A percentile compares a stretch with the other conserved stretches of the same genome.
Conservation (phyloP, 2,888 invertebrate genomes). For the Nomada ruficornis region DNA sequence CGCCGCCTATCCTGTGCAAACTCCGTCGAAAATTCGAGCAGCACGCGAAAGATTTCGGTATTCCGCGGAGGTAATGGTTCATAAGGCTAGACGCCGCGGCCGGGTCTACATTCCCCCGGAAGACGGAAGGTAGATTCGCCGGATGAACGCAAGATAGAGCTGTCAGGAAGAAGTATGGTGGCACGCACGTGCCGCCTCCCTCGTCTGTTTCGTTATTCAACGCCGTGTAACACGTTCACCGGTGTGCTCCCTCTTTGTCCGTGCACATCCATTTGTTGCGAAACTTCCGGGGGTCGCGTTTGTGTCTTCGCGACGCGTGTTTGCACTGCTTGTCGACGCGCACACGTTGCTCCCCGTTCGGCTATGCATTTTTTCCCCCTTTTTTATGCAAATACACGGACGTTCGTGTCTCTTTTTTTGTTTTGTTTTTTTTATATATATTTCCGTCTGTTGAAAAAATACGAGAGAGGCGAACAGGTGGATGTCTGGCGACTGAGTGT, state of each 20-base stretch:
- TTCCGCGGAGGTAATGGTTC: slow-evolving; percentile 76
- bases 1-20: slow-evolving; percentile 13
- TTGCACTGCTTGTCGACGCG: slow-evolving; percentile 16
- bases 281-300: slow-evolving; percentile 14
- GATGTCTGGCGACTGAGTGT: background rate
- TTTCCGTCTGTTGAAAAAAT: background rate
- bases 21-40: slow-evolving; percentile 58
- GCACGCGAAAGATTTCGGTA: slow-evolving; percentile 73
- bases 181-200: slow-evolving; percentile 73
- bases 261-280: slow-evolving; percentile 29
- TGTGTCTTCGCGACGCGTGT: slow-evolving; percentile 12
- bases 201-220: slow-evolving; percentile 56
- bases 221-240: slow-evolving; percentile 48
- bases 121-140: slow-evolving; percentile 72
- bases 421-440: background rate
- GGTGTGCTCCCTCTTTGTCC: background rate
- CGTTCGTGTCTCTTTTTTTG: background rate
- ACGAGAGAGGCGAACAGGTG: background rate
- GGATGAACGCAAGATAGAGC: slow-evolving; percentile 80
- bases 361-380: background rate
- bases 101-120: slow-evolving; percentile 45
- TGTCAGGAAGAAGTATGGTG: slow-evolving; percentile 81
- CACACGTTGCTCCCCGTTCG: background rate
- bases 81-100: slow-evolving; percentile 59
- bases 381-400: slow-evolving; percentile 10